A percentile compares a stretch with the other conserved stretches of the same genome.
Conservation (phyloP, 2,797 vertebrate species). For the Hemibagrus guttatus region DNA sequence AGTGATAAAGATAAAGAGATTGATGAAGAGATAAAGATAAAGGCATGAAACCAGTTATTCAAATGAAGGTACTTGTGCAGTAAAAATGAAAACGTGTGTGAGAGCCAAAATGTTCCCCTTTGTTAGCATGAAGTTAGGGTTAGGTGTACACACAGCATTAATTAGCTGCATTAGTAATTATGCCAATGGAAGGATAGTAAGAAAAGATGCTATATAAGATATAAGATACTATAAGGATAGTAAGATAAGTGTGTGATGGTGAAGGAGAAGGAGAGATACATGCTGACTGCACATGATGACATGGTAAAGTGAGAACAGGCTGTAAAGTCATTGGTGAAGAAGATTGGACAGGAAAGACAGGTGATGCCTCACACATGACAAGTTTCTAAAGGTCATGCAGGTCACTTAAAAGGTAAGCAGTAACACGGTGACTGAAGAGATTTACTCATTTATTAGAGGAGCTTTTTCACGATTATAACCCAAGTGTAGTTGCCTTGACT, state of each 20-base stretch:
- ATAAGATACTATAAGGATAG: neutral
- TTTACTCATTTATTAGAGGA: neutral
- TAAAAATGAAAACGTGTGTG: neutral
- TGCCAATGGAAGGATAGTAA: neutral
- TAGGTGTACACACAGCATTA: neutral
- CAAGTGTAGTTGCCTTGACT: neutral
- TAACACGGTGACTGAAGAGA: neutral
- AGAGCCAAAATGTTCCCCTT: neutral
- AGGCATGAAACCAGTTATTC: neutral
- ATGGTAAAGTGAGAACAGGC: conserved; percentile 22
- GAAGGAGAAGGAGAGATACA: neutral
- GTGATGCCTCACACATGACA: neutral
- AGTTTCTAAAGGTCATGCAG: neutral
- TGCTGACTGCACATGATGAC: neutral
- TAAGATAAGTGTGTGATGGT: neutral
- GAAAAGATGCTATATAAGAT: no score
- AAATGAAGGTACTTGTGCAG: neutral
- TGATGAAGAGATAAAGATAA: neutral
- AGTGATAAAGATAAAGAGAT: no score
- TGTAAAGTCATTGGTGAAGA: conserved; percentile 17
- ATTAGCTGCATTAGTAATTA: neutral
- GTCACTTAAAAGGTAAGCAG: neutral
- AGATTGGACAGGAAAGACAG: conserved; percentile 18
- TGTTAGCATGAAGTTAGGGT: neutral
- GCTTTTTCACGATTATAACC: neutral